phyloP scores from a whole-genome alignment of 2,888 invertebrate species.

The Diarsia mendica region DNA sequence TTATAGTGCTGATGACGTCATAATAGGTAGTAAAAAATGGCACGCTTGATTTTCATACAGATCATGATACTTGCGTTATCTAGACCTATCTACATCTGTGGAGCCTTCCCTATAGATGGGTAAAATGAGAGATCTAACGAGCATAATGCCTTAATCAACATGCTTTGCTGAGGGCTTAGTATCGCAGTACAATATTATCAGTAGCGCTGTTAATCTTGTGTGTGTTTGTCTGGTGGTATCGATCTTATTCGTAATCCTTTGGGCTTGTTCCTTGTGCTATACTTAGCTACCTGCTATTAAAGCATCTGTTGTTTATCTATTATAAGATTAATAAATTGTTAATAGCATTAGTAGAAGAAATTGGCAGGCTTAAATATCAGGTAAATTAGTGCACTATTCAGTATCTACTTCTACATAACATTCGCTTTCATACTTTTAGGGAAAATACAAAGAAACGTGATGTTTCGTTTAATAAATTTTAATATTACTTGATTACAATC shows the following conservation, averaged over 20 bases:
- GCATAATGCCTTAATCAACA: constrained; percentile 32
- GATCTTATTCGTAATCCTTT: constrained; percentile 25
- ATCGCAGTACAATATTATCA: constrained; percentile 21
- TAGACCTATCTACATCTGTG: no score
- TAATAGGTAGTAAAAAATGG: no score
- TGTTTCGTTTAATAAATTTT: not conserved
- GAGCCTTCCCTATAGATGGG: not conserved
- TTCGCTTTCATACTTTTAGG: not conserved
- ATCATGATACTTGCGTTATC: no score
- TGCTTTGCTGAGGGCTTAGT: constrained; percentile 30
- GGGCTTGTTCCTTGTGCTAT: not conserved
- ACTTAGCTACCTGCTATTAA: not conserved
- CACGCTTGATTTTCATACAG: no score
- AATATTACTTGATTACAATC: not conserved
- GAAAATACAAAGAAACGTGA: not conserved
- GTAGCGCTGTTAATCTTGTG: not conserved
- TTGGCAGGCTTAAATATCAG: not conserved
- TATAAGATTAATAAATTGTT: not conserved
- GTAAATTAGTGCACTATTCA: not conserved
- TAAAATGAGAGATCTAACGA: constrained; percentile 18
- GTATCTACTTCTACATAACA: not conserved
- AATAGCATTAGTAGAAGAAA: not conserved
- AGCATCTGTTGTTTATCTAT: not conserved
- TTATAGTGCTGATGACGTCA: no score
- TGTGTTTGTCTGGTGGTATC: constrained; percentile 4